Evolutionary conservation across 2,113 vertebrate species (phyloP).

Genomic region (Riparia riparia): DNA sequence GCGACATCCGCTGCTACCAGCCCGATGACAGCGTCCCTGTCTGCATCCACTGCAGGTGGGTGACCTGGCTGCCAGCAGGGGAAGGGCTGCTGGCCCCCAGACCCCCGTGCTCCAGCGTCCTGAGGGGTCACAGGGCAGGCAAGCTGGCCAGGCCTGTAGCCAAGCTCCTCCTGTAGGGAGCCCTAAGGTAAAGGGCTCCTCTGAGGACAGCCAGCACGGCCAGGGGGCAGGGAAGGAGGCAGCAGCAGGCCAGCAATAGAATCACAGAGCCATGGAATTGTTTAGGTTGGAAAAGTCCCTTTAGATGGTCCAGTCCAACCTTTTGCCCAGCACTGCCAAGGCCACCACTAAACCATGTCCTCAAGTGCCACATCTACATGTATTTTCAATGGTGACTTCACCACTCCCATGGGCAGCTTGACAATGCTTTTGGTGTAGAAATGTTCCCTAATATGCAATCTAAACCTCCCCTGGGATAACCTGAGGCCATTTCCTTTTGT

Average conservation of each 20-base stretch:
- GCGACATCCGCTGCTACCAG: constrained; percentile 87
- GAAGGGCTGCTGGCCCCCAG: background rate
- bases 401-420: background rate
- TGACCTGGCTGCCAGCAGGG: background rate
- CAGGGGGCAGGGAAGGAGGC: background rate
- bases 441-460: background rate
- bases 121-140: accelerated
- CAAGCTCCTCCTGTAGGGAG: background rate
- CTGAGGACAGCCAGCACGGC: background rate
- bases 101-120: accelerated
- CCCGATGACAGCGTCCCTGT: constrained; percentile 82
- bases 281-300: background rate
- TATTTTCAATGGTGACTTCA: background rate
- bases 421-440: background rate
- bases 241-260: background rate
- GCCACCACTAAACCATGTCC: background rate
- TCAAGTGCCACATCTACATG: background rate
- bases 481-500: background rate
- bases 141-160: background rate
- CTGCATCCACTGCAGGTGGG: constrained; percentile 96
- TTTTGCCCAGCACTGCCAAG: accelerated
- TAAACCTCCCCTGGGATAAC: background rate
- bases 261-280: background rate
- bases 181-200: background rate
- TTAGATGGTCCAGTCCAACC: background rate